Evolutionary conservation across 2,797 vertebrate genomes (phyloP), one percentile per base, ranked within the genome.

Genomic region (Trematomus bernacchii): DNA sequence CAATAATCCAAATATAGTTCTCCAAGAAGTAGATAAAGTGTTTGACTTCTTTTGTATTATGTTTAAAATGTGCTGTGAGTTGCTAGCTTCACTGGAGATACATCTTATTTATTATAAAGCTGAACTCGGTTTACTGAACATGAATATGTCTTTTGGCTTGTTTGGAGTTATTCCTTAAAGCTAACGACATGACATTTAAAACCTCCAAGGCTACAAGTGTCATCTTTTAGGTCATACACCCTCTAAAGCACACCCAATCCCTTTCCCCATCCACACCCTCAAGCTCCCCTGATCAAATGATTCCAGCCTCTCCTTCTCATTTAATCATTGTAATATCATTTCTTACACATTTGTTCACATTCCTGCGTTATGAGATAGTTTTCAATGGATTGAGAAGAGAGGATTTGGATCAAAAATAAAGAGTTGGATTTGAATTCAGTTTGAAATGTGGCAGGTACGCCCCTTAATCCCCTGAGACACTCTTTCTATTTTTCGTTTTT

Each of bases 211-310:
- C 44, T 42, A 13, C 11, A 16, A 54, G 13, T 74, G 18, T 16
- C 30, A 16, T 42, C n/a, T 58, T 85, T 82, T 64, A 65, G 58
- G 68, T 78, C 58, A 57, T 59, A 76, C 64, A 19, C 70, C 73
- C 66, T 81, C 0, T 27, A 46, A 63, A 65, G 21, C 58, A 61
- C 79, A 3, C 73, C 77, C 77, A 74, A 5, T 83, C 78, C 68
- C 80, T 68, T 23, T 83, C 1, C 0, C 33, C 42, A 46, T 70
- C 85, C 83, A 80, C 89, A 83, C 88, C 85, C 88, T 79, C 1
- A 1, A 65, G 61, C 37, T 83, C 21, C 61, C 55, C 27, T 0
- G 9, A 27, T 77, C 19, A 48, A 73, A 82, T 78, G 6, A 71
- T 77, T 83, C 77, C 44, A 70, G 53, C 40, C 46, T 70, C 40